Base-by-base conservation (phyloP, 2,797 vertebrate species). In the Xerus rutilus region DNA sequence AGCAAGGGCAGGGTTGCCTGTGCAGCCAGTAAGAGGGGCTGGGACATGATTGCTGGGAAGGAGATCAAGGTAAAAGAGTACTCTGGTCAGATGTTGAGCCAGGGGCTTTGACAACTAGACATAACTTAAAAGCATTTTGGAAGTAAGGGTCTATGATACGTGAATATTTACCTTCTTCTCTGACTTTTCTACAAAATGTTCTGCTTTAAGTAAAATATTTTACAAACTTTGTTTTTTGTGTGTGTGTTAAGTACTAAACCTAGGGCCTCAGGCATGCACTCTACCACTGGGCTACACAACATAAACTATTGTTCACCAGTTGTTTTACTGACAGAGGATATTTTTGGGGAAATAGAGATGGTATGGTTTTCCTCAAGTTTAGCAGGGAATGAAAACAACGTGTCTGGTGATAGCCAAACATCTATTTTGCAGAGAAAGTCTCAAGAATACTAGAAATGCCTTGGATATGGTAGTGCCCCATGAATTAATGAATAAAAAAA, bases 1-100 rank as follows among this genome's bases (percentile, higher is more conserved):
- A 81, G n/a, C 15, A 72, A 28, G 17, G 25, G 0, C 13, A 69
- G 35, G 3, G 13, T 32, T 45, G 17, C 14, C 39, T 39, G 5
- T 3, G 21, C 3, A 45, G 21, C 14, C 28, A 83, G 0, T 57
- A 64, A 87, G 5, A 21, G 28, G 74, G 32, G 3, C 18, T 39
- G 7, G 30, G 39, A 10, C 3, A 12, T 70, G n/a, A 59, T 0
- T 79, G 43, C 21, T 1, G 5, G 17, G 28, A 45, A 4, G 1
- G 8, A 6, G 5, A 2, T 82, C 21, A 30, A 77, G 4, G 2
- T 62, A 52, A 62, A 96, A 35, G 9, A 6, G 3, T 5, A 7
- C 7, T 25, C 8, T 72, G 23, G 12, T 7, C 54, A 30, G 30
- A 76, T 72, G 25, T 21, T 77, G 69, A 77, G 32, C 10, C 3